Conservation (phyloP, 64 coral and sea anemone species). For the Pocillopora verrucosa region DNA sequence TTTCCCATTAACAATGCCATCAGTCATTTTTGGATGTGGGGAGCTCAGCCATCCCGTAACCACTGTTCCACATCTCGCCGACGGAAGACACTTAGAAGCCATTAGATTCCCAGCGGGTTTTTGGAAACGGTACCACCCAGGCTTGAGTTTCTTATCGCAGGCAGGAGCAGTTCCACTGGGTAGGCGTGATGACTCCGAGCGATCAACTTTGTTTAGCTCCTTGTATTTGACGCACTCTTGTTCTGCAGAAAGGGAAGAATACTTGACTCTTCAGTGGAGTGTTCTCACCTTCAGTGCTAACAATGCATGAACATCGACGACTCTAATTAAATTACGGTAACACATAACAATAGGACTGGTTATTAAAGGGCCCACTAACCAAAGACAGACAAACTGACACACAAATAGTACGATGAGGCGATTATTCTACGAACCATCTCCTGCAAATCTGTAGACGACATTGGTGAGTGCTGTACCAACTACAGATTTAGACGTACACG, state of each 20-base stretch:
- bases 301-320: too few species aligned
- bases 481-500: neutral
- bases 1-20: slow-evolving; percentile 39
- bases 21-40: neutral
- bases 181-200: neutral
- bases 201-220: slow-evolving; percentile 1
- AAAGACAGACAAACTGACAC: neutral
- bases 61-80: neutral
- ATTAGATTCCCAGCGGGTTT: slow-evolving; percentile 5
- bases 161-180: neutral
- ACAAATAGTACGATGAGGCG: neutral
- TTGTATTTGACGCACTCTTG: slow-evolving; percentile 17
- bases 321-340: neutral
- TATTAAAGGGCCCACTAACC: neutral
- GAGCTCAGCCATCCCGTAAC: slow-evolving; percentile 30
- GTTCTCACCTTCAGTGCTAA: too few species aligned
- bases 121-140: slow-evolving; percentile 44
- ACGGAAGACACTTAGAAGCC: slow-evolving; percentile 1
- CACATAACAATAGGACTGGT: neutral
- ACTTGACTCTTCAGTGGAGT: too few species aligned
- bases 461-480: slow-evolving; percentile 56
- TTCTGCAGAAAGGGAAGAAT: neutral
- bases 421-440: neutral
- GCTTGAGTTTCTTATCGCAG: neutral
- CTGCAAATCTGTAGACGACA: slow-evolving; percentile 59